These are phyloP conservation scores for Archivesica marissinica DNA, from an alignment of 1,140 invertebrate genomes.

Conservation along the genomic window DNA sequence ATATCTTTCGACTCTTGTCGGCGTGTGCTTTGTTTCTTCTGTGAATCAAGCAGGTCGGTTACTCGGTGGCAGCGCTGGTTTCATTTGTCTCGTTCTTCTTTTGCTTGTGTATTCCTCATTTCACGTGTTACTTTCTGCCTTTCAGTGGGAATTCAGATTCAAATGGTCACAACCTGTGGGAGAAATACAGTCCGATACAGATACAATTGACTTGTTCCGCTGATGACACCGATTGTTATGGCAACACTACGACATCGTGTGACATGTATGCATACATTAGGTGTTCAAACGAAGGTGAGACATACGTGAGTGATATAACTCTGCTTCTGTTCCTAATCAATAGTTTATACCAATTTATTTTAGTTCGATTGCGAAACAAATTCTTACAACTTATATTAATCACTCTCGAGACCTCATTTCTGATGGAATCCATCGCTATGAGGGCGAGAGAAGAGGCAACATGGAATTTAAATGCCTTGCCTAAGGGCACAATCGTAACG, in stretches of 20 bases:
- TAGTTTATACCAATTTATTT: not conserved
- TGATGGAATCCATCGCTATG: not conserved
- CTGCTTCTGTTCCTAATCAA: not conserved
- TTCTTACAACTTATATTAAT: not conserved
- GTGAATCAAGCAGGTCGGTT: too few relatives aligned
- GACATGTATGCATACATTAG: constrained; percentile 24
- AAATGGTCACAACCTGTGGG: not conserved
- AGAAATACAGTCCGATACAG: not conserved
- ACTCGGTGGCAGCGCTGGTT: too few relatives aligned
- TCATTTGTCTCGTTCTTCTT: too few relatives aligned
- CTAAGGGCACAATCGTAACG: too few relatives aligned
- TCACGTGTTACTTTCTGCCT: not conserved
- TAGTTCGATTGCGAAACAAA: not conserved
- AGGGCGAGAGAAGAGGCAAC: too few relatives aligned
- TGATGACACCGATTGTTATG: not conserved
- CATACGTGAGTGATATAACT: too few relatives aligned
- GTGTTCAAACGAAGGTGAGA: constrained; percentile 36
- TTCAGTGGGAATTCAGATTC: constrained; percentile 16
- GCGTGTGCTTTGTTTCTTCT: too few relatives aligned
- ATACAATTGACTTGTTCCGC: not conserved
- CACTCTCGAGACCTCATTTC: not conserved
- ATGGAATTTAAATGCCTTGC: too few relatives aligned
- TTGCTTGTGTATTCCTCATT: too few relatives aligned
- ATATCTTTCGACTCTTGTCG: too few relatives aligned
- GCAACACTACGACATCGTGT: not conserved